A percentile compares a stretch with the other conserved stretches of the same genome.
phyloP scores from a whole-genome alignment of 2,888 invertebrate genomes.

The Drosophila suboccidentalis region DNA sequence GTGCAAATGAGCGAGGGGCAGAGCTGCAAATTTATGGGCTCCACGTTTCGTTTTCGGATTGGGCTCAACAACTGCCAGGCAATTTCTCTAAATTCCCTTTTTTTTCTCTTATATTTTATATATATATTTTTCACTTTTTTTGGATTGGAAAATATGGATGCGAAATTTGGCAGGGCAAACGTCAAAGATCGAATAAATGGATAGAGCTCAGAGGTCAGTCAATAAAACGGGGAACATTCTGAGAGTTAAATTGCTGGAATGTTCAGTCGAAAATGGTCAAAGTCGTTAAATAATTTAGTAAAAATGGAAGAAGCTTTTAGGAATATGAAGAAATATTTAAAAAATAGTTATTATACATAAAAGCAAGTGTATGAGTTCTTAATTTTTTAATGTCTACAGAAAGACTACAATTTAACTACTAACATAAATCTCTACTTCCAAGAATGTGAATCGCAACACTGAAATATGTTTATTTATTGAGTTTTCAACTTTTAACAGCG shows the following conservation, averaged over 20 bases:
- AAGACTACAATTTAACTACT: background rate
- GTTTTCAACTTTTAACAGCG: constrained; percentile 50
- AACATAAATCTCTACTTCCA: background rate
- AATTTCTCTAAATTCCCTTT: constrained; percentile 18
- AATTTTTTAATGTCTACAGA: background rate
- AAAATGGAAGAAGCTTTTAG: background rate
- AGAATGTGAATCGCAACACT: background rate
- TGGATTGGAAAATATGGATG: constrained; percentile 51
- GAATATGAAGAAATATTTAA: background rate
- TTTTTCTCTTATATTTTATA: background rate
- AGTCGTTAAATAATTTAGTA: background rate
- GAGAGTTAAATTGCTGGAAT: constrained; percentile 6
- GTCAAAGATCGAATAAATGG: constrained; percentile 44
- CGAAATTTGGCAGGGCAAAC: constrained; percentile 41
- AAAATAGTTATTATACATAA: background rate
- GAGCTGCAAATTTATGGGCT: constrained; percentile 71
- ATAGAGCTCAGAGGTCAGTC: constrained; percentile 45
- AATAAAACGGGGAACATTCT: constrained; percentile 49
- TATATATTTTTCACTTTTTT: constrained; percentile 22
- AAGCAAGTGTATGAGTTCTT: too few species aligned
- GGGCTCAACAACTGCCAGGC: constrained; percentile 9
- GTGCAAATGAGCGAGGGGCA: constrained; percentile 71
- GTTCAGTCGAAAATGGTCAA: background rate
- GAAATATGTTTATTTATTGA: constrained; percentile 38
- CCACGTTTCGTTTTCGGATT: constrained; percentile 41